Percentiles rank a stretch among this genome's conserved stretches.
Conservation (phyloP, 2,797 vertebrate genomes). For the Pitangus sulphuratus region DNA sequence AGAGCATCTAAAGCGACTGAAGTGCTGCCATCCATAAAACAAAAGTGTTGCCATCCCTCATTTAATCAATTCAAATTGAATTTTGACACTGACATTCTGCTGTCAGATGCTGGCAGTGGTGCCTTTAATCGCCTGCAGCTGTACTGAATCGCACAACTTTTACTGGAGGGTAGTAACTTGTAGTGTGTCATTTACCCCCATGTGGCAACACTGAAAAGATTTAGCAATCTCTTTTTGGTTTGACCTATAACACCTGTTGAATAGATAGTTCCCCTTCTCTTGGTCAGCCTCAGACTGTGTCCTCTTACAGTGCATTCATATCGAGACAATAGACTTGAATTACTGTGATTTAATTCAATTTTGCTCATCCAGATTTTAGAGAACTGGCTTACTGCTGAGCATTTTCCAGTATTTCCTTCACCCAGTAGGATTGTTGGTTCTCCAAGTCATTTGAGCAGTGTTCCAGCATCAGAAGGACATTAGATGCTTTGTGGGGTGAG, state of each 20-base stretch:
- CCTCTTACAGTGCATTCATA: neutral
- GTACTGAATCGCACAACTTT: neutral
- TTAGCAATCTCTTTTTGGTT: neutral
- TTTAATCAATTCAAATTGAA: conserved; percentile 63
- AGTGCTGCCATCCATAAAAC: conserved; percentile 67
- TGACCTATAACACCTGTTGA: conserved; percentile 36
- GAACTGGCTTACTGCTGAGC: neutral
- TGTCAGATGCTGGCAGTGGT: conserved; percentile 47
- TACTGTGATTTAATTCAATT: conserved; percentile 8
- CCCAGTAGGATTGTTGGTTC: neutral
- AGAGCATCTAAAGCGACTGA: conserved; percentile 44
- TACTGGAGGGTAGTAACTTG: neutral
- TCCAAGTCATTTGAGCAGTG: conserved; percentile 29
- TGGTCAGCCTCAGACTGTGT: neutral
- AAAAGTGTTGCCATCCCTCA: conserved; percentile 64
- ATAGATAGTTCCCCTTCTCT: neutral
- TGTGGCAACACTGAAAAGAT: neutral
- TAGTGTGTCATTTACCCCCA: neutral
- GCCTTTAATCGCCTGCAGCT: conserved; percentile 54
- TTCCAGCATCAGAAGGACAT: neutral
- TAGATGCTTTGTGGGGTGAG: neutral
- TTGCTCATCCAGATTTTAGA: conserved; percentile 29
- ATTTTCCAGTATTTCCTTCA: conserved; percentile 29
- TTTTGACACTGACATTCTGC: conserved; percentile 63
- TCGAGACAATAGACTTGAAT: conserved; percentile 29